Evolutionary conservation across 2,888 invertebrate species (phyloP).

Genomic region (Noctua pronuba): DNA sequence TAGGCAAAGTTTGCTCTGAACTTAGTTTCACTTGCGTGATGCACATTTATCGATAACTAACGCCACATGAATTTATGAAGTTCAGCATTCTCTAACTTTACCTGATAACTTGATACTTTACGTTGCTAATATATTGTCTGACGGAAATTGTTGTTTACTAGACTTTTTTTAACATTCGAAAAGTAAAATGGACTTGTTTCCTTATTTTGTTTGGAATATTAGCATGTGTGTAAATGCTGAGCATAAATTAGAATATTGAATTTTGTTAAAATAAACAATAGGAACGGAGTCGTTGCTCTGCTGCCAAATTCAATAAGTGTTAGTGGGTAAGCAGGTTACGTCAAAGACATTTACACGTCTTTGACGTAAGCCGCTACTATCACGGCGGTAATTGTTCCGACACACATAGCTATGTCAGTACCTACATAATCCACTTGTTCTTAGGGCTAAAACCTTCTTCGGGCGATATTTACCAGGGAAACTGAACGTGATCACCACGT

Average conservation of each 20-base stretch:
- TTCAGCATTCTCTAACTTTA: not conserved
- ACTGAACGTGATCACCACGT: not conserved
- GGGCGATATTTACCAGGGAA: not conserved
- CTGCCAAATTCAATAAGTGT: slow-evolving; percentile 64
- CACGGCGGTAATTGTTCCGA: slow-evolving; percentile 32
- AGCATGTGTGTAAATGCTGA: slow-evolving; percentile 19
- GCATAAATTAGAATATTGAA: slow-evolving; percentile 30
- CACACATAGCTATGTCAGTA: not conserved
- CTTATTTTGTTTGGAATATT: not conserved
- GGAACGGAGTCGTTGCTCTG: slow-evolving; percentile 27
- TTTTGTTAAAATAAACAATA: slow-evolving; percentile 49
- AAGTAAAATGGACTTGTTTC: not conserved
- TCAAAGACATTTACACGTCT: slow-evolving; percentile 38
- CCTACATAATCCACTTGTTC: not conserved
- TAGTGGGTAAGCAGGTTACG: slow-evolving; percentile 56
- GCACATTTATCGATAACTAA: not conserved
- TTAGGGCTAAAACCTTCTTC: not conserved
- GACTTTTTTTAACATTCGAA: not conserved
- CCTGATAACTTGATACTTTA: not conserved
- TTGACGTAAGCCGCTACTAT: slow-evolving; percentile 41
- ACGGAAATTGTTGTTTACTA: not conserved
- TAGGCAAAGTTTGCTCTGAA: slow-evolving; percentile 7
- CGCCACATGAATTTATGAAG: slow-evolving; percentile 7
- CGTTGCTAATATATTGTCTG: not conserved
- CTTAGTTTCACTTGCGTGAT: slow-evolving; percentile 9